These are phyloP conservation scores for Psittacula cyanocephala DNA, from an alignment of 2,113 vertebrate species.

Conservation along the genomic window DNA sequence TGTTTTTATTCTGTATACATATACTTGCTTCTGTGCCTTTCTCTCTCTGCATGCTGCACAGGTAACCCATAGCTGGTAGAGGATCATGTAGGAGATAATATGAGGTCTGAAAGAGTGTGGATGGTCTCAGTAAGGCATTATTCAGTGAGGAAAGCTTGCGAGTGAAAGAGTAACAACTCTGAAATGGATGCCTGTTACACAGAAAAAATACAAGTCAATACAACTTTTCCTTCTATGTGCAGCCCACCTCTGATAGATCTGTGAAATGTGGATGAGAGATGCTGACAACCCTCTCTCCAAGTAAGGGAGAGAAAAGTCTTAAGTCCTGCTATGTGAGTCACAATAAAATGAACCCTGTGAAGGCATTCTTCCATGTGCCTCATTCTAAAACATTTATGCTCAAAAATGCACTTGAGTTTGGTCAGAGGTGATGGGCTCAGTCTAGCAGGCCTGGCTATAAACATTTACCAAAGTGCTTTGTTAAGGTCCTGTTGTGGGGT, in stretches of 20 bases:
- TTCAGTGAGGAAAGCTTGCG: background rate
- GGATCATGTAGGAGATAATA: background rate
- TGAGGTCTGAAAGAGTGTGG: background rate
- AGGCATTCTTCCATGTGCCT: background rate
- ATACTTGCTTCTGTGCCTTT: background rate
- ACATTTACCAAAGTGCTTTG: background rate
- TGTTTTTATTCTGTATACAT: background rate
- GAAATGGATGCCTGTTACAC: background rate
- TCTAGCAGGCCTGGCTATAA: background rate
- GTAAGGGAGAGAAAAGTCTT: background rate
- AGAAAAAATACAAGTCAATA: background rate
- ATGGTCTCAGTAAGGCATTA: background rate
- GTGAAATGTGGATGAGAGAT: background rate
- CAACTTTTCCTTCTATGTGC: background rate
- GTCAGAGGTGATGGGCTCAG: background rate
- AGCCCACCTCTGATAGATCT: background rate
- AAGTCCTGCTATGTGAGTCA: background rate
- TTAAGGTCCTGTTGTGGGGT: background rate
- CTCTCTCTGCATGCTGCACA: background rate
- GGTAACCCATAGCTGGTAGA: background rate
- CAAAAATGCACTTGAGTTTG: background rate
- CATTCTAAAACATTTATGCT: background rate
- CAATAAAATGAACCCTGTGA: background rate
- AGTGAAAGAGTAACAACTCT: background rate
- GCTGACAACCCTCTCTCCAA: background rate